These are phyloP conservation scores for Gulo gulo DNA, from an alignment of 2,113 vertebrate species.

Conservation along the genomic window DNA sequence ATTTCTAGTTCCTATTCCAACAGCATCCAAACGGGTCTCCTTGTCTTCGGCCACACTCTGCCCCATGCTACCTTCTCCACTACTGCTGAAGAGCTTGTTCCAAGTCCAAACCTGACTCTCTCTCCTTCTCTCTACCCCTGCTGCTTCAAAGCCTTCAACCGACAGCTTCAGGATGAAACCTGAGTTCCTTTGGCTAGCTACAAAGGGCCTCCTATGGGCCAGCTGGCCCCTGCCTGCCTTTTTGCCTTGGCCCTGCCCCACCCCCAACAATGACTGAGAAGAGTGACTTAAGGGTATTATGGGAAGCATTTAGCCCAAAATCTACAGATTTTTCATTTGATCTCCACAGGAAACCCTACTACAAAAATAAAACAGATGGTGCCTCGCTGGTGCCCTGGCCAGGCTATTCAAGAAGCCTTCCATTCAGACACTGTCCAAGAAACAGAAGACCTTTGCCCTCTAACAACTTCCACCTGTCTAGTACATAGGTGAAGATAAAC, in stretches of 20 bases:
- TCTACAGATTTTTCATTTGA: not conserved
- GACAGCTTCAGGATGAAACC: not conserved
- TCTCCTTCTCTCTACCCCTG: not conserved
- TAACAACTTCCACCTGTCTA: not conserved
- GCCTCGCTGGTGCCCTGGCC: not conserved
- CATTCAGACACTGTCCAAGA: not conserved
- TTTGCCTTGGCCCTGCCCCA: not conserved
- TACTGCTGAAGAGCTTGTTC: not conserved
- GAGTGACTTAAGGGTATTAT: not conserved
- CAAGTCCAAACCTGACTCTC: not conserved
- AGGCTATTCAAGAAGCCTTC: not conserved
- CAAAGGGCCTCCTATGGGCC: not conserved
- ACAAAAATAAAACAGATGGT: constrained; percentile 10
- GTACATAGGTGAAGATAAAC: not conserved
- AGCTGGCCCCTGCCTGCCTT: not conserved
- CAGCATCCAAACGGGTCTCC: not conserved
- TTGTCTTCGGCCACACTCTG: not conserved
- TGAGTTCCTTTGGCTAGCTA: not conserved
- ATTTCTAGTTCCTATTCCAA: not conserved
- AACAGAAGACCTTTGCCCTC: not conserved
- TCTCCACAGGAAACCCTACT: not conserved
- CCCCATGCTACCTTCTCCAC: too few species aligned
- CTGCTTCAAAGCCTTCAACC: not conserved
- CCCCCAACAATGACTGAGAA: not conserved
- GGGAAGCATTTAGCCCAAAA: constrained; percentile 15